phyloP scores from a whole-genome alignment of 2,888 invertebrate genomes.

The Lithophane semibrunnea region DNA sequence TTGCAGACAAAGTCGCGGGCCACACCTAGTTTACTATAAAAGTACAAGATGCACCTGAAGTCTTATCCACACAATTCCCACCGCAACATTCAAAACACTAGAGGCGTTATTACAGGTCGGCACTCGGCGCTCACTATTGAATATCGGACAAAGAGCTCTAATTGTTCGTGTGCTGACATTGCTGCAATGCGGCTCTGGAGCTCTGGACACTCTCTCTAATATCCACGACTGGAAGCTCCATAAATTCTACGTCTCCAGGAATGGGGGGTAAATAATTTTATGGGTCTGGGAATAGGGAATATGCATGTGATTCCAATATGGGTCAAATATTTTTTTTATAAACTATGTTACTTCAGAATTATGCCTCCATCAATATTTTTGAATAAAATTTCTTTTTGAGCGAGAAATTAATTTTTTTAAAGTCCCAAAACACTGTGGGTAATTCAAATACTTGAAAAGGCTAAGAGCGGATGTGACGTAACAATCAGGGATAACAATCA shows the following conservation, averaged over 20 bases:
- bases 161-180: conserved; percentile 80
- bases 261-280: conserved; percentile 24
- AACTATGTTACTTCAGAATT: too few species aligned
- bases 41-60: background rate
- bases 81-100: conserved; percentile 73
- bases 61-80: conserved; percentile 66
- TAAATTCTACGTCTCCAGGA: conserved; percentile 51
- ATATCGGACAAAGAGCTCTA: conserved; percentile 87
- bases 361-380: too few species aligned
- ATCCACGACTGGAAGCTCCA: conserved; percentile 46
- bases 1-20: too few species aligned
- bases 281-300: conserved; percentile 1
- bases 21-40: too few species aligned
- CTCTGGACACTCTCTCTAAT: conserved; percentile 43
- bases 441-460: too few species aligned
- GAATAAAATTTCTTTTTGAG: too few species aligned
- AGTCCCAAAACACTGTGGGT: too few species aligned
- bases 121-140: conserved; percentile 80
- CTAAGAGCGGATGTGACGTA: too few species aligned
- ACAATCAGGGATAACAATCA: too few species aligned
- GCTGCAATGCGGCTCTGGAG: conserved; percentile 69
- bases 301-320: too few species aligned
- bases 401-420: too few species aligned
- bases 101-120: conserved; percentile 76
- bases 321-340: too few species aligned